Base-by-base conservation (phyloP, 2,797 vertebrate species). In the Spinus olivaceus region DNA sequence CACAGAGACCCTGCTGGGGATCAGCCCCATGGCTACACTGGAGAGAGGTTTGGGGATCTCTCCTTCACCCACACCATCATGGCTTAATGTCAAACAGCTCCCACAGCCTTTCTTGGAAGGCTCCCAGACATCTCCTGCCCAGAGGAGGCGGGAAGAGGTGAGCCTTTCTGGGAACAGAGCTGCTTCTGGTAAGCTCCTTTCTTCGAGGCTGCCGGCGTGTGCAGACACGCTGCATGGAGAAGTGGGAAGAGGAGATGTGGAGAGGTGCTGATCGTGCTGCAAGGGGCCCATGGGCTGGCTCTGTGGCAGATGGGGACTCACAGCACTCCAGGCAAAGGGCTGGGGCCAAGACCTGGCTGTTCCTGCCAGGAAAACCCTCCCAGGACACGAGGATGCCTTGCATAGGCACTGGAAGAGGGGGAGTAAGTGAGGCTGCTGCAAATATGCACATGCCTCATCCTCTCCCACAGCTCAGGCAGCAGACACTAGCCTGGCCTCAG, bases 101-200 rank as follows among this genome's bases (percentile, higher is more conserved):
- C 59, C 2, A 2, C 27, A 57, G 54, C 21, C 0, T 7, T 53
- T n/a, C 6, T 5, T 22, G 35, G 61, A 39, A 85, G 33, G 65
- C 25, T 8, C 5, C 3, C 5, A 22, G 35, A 30, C 53, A 39
- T 12, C 41, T 50, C 28, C 19, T 42, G 50, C 50, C 59, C 16
- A 2, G 25, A 74, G 84, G 50, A 39, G 17, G 20, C 0, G 2
- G 77, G 59, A 69, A 79, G 53, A 39, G 32, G 44, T 23, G 32
- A 83, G 66, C n/a, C 42, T 23, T 93, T 81, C 84, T 1, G 2
- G 35, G 81, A 92, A 56, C 14, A 65, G 41, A 51, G 30, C 47
- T 42, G 30, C 17, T 95, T 92, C 83, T 79, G 73, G 50, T 33
- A 84, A 88, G 7, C 37, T 65, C 27, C 83, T n/a, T 59, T 57